Conservation (phyloP, 2,888 invertebrate species). For the Notocelia uddmanniana region DNA sequence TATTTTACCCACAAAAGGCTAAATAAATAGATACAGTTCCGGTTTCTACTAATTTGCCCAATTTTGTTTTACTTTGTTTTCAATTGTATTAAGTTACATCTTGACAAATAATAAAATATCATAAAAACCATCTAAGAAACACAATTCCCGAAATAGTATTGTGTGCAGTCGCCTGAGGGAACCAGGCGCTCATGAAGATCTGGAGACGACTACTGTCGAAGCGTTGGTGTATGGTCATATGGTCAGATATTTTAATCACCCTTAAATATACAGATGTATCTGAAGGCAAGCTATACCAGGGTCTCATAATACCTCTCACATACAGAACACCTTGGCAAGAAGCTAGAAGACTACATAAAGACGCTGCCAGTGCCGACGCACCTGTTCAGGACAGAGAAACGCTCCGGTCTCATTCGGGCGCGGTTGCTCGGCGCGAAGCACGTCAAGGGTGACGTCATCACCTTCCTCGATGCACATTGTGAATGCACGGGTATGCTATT, state of each 20-base stretch:
- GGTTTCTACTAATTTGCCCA: not conserved
- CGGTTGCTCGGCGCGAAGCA: conserved; percentile 97
- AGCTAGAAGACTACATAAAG: conserved; percentile 95
- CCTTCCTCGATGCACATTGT: conserved; percentile 99
- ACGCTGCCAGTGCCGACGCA: conserved; percentile 94
- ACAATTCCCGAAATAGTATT: not conserved
- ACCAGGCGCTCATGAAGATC: too few relatives aligned
- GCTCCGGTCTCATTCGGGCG: conserved; percentile 98
- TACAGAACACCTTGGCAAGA: conserved; percentile 94
- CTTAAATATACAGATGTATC: too few relatives aligned
- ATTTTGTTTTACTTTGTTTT: not conserved
- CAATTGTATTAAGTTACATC: not conserved
- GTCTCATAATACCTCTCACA: conserved; percentile 43
- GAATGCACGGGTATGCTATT: conserved; percentile 90
- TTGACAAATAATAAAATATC: not conserved
- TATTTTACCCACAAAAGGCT: too few relatives aligned
- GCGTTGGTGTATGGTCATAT: too few relatives aligned
- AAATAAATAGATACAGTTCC: not conserved
- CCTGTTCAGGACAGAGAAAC: conserved; percentile 95
- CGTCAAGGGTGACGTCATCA: conserved; percentile 96
- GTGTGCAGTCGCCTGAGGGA: not conserved
- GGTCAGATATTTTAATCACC: too few relatives aligned
- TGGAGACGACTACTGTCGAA: too few relatives aligned
- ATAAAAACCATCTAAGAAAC: not conserved
- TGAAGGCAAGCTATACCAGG: not conserved